Base-by-base conservation (phyloP, 2,113 vertebrate genomes). In the Mellivora capensis region DNA sequence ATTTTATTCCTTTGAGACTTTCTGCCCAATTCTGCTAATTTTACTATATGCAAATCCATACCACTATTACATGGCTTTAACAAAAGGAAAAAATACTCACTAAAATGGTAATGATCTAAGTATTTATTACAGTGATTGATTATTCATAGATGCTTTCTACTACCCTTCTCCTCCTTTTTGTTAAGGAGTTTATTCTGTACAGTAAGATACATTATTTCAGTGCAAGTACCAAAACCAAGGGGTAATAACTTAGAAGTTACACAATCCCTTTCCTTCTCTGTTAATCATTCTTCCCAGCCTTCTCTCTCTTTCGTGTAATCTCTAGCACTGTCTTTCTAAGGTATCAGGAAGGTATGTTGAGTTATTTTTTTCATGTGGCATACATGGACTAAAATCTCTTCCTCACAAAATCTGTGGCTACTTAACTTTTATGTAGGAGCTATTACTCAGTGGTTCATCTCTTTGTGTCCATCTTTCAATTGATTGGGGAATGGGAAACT, bases 1-100 rank as follows among this genome's bases (percentile, higher is more conserved):
- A 80, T 88, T 95, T 96, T 87, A 94, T 85, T 69, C 2, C 18
- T 94, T 84, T 93, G 52, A 72, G 57, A 84, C 0, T 57, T 80
- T 91, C 49, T 89, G 2, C 10, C 10, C 3, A 47, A 69, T 90
- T 93, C 47, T 83, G 49, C 42, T 90, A 15, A 85, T 91, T 97
- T 96, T 76, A 14, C 42, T 85, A 0, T 74, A 54, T 69, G 3
- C 5, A 81, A 84, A 57, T 52, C 23, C 17, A 62, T 47, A 69
- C 8, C 17, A 47, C 25, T 88, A 34, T 87, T 96, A n/a, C 39
- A 74, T 88, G 15, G 3, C 18, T 87, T 87, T 91, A 77, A 39
- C 42, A 21, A 94, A 62, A 59, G 27, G 23, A 42, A 64, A 96
- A 39, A 8, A 0, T 29, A 34, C 3, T 6, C 4, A 44, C 2